Percentiles rank a stretch among this genome's conserved stretches.
Conservation (phyloP, 2,113 vertebrate genomes). For the Platichthys flesus region DNA sequence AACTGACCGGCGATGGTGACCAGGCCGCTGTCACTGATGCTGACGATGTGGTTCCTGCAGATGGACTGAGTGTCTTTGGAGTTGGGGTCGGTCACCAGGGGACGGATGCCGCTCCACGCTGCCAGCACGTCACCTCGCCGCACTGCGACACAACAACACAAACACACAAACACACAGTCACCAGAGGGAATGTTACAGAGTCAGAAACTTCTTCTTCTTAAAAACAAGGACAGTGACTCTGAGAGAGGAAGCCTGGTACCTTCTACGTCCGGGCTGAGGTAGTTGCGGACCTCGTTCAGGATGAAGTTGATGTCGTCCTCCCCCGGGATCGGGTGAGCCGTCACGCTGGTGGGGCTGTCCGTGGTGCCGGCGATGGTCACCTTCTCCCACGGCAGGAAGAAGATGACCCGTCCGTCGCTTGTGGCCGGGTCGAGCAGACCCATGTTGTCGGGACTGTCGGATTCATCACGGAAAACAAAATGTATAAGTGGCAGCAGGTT, state of each 20-base stretch:
- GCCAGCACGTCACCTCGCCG: constrained; percentile 96
- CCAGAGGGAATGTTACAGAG: no score
- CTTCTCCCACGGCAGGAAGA: constrained; percentile 98
- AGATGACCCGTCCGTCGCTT: constrained; percentile 96
- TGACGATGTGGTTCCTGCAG: constrained; percentile 93
- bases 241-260: constrained; percentile 74
- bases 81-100: constrained; percentile 93
- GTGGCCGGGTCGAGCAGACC: constrained; percentile 96
- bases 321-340: constrained; percentile 90
- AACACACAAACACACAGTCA: neutral
- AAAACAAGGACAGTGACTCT: neutral
- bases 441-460: constrained; percentile 93
- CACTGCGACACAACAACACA: constrained; percentile 77
- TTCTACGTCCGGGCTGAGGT: constrained; percentile 92
- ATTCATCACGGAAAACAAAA: no score
- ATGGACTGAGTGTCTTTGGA: constrained; percentile 97
- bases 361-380: constrained; percentile 98
- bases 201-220: no score
- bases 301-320: constrained; percentile 94
- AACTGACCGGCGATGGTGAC: constrained; percentile 93
- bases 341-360: constrained; percentile 91
- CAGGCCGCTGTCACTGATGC: constrained; percentile 89
- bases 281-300: constrained; percentile 93
- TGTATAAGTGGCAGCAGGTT: neutral
- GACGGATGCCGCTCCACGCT: constrained; percentile 98